These are phyloP conservation scores for Apamea sordens DNA, from an alignment of 2,888 invertebrate genomes.

Conservation along the genomic window DNA sequence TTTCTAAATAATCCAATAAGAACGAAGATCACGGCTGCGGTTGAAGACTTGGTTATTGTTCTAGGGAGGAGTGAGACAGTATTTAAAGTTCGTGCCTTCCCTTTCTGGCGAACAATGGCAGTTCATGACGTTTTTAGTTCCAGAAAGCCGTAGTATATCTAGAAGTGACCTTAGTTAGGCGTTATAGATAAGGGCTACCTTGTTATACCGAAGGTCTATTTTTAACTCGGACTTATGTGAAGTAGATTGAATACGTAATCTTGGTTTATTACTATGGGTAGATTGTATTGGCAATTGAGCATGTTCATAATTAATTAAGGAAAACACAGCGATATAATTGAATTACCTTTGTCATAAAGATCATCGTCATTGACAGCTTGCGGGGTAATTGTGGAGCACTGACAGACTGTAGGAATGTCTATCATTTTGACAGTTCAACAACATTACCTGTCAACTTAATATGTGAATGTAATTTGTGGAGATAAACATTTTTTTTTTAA, in stretches of 20 bases:
- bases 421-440: background rate
- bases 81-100: constrained; percentile 4
- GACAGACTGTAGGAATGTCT: background rate
- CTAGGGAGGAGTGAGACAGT: constrained; percentile 22
- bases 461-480: too few species aligned
- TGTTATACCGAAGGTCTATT: constrained; percentile 46
- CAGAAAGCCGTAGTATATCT: constrained; percentile 29
- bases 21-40: constrained; percentile 58
- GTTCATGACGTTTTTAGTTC: constrained; percentile 26
- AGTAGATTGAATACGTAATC: constrained; percentile 48
- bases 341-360: background rate
- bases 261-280: constrained; percentile 25
- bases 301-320: constrained; percentile 1
- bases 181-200: constrained; percentile 49
- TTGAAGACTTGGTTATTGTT: constrained; percentile 44
- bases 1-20: constrained; percentile 66
- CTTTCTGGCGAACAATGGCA: constrained; percentile 33
- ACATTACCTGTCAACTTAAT: too few species aligned
- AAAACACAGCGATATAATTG: background rate
- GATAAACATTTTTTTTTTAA: too few species aligned
- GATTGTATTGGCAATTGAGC: background rate
- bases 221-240: constrained; percentile 43
- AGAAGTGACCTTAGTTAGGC: constrained; percentile 49
- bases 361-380: background rate
- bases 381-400: background rate